Evolutionary conservation across 2,888 invertebrate genomes (phyloP).

Genomic region (Latrodectus hesperus): DNA sequence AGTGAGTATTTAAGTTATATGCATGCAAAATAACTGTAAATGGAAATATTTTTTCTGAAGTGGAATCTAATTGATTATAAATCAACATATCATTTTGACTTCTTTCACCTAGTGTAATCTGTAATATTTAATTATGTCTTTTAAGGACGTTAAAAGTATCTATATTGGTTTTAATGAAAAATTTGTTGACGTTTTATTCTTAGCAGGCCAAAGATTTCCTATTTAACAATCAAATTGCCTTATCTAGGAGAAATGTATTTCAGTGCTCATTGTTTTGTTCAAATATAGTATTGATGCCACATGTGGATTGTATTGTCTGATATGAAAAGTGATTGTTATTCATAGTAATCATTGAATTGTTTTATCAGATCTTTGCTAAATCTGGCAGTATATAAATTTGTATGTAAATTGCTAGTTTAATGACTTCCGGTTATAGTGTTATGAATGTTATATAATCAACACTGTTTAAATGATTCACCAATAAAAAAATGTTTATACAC

Average conservation of each 20-base stretch:
- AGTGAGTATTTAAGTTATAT: conserved; percentile 62
- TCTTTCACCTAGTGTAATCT: conserved; percentile 14
- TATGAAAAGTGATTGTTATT: too few species aligned
- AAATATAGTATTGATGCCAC: not conserved
- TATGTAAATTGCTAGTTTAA: not conserved
- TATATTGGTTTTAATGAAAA: not conserved
- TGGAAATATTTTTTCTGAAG: conserved; percentile 67
- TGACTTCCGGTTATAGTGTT: not conserved
- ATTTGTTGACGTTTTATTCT: not conserved
- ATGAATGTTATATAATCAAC: not conserved
- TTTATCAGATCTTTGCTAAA: not conserved
- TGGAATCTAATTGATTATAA: conserved; percentile 32
- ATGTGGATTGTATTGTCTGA: too few species aligned
- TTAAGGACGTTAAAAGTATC: not conserved
- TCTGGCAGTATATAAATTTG: not conserved
- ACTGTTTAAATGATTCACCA: not conserved
- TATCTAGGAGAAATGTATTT: not conserved
- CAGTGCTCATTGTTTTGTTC: not conserved
- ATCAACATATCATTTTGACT: conserved; percentile 44
- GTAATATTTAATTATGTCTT: conserved; percentile 8
- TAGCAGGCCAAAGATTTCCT: not conserved
- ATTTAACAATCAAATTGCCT: not conserved
- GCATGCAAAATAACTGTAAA: conserved; percentile 47
- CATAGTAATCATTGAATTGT: not conserved
- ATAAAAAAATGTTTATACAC: not conserved